Evolutionary conservation across 1,140 invertebrate species (phyloP).

Genomic region (Popillia japonica): DNA sequence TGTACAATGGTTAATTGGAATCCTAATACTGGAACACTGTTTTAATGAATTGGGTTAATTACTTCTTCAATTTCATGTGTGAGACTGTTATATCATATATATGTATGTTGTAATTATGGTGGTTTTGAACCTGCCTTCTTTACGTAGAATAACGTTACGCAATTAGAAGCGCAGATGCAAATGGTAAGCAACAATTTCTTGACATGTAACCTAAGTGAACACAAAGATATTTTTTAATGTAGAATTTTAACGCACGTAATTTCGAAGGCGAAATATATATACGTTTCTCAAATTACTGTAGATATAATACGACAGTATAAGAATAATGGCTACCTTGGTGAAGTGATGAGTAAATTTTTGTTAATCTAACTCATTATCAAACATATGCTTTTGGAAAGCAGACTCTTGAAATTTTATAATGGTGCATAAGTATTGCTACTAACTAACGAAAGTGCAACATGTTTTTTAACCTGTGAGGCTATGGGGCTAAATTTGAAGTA

Average conservation of each 20-base stretch:
- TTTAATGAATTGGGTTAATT: conserved; percentile 35
- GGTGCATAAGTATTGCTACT: no score
- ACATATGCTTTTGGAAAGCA: no score
- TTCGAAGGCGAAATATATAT: neutral
- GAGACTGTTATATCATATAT: neutral
- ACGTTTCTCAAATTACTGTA: neutral
- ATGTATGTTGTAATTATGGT: conserved; percentile 24
- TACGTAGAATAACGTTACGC: conserved; percentile 32
- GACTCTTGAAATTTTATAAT: no score
- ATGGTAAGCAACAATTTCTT: conserved; percentile 27
- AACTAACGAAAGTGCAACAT: no score
- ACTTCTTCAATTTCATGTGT: conserved; percentile 27
- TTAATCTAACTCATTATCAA: no score
- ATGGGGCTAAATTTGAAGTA: no score
- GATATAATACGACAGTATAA: neutral
- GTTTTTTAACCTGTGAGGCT: no score
- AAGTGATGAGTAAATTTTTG: no score
- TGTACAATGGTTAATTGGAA: conserved; percentile 15
- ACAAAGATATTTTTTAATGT: neutral
- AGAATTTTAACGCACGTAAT: neutral
- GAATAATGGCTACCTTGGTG: neutral
- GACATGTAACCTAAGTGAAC: neutral
- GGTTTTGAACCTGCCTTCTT: conserved; percentile 18
- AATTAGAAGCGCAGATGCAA: conserved; percentile 27
- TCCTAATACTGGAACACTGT: conserved; percentile 24